Base-by-base conservation (phyloP, 1,140 invertebrate species). In the Drosophila chauvacae region DNA sequence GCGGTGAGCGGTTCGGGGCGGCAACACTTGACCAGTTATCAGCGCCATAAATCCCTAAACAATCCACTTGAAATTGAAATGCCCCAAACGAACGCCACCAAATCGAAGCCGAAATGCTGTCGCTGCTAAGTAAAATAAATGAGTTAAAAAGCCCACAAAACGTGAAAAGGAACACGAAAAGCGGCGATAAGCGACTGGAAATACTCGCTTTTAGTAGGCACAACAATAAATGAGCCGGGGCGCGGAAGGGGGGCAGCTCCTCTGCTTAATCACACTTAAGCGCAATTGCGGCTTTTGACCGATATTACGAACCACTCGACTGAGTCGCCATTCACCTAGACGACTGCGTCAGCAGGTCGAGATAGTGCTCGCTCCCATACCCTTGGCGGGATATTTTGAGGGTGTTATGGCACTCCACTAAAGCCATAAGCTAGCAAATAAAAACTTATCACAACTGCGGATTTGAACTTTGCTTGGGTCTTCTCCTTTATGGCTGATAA, bases 231-330 rank as follows among this genome's bases (percentile, higher is more conserved):
- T 45, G 45, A 58, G 53, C 13, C 56, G n/a, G 44, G 30, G 30
- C n/a, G 39, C 28, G 42, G 11, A 14, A n/a, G 55, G 18, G 45
- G 39, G 51, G 30, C 35, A 57, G 80, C 42, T 61, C 65, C 42
- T 65, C 50, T 77, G 81, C 74, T 84, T 85, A 90, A 90, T 90
- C 85, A 90, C 50, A 90, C 86, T 79, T 84, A 66, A 85, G 71
- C 81, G 71, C 78, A 85, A 90, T 90, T 87, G 83, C 83, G 84
- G 83, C 83, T 80, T 82, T 87, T 90, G 85, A 90, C 85, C 86
- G 85, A 90, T 90, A 90, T 90, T 76, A 58, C 62, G 48, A 73
- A 68, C 57, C 61, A 82, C 75, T 77, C 64, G 61, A 50, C 59
- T 42, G 56, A 68, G 79, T 81, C 65, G 75, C 58, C 70, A 60